Base-by-base conservation (phyloP, 2,888 invertebrate genomes). In the Resseliella maxima region DNA sequence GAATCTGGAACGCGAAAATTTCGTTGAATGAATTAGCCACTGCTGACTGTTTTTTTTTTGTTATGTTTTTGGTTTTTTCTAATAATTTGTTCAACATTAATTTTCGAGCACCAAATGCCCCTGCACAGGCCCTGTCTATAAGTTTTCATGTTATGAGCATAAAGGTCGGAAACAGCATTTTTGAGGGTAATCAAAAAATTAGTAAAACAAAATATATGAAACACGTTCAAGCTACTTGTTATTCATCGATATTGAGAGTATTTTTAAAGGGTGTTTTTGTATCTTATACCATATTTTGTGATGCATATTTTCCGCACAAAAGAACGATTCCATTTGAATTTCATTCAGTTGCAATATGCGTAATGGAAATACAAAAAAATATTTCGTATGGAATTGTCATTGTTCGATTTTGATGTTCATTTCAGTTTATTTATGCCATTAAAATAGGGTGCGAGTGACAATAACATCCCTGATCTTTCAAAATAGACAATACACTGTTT, bases 171-270 rank as follows among this genome's bases (percentile, higher is more conserved):
- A n/a, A n/a, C n/a, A n/a, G 72, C 31, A 72, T 72, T 72, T 72
- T 31, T 72, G 72, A 72, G 72, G 72, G 72, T 72, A 72, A 72
- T 72, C 72, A 72, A 72, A 72, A 72, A 31, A 72, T 72, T 72
- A 72, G 72, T 72, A 31, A 72, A 72, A 72, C 5, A 24, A 72
- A 31, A 59, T 35, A 72, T 72, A 24, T 12, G 8, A 18, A 59
- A 24, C 59, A 50, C n/a, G n/a, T 50, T 50, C 15, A 18, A 59
- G 27, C 72, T 72, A 72, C 72, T 72, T 72, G 72, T 72, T 72
- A 72, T 72, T 72, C 72, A 72, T 72, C 72, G 72, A 72, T 72
- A 72, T 72, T 72, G 72, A 72, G 10, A 10, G 31, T 72, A 72
- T 12, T 72, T 8, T 41, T 41, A 41, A 72, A 72, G 31, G 72